Base-by-base conservation (phyloP, 2,888 invertebrate genomes). In the Eupeodes luniger region DNA sequence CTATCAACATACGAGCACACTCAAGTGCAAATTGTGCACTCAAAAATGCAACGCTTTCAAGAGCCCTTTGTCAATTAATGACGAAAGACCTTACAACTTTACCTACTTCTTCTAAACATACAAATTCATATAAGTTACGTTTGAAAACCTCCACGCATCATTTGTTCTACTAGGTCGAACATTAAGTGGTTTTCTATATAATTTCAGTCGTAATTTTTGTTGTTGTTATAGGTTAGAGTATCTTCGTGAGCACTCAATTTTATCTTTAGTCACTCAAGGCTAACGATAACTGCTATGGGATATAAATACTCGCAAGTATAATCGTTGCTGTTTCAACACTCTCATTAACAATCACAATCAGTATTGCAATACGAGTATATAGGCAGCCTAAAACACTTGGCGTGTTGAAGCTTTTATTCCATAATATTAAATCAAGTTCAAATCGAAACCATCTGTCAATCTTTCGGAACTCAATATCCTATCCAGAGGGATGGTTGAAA, bases 201-300 rank as follows among this genome's bases (percentile, higher is more conserved):
- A 19, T 77, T n/a, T 40, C 36, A 16, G 53, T 44, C 44, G 49
- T 61, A 34, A 64, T 53, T 27, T 16, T 59, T 47, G 27, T 51
- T 66, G 47, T 57, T 57, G 59, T 47, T 47, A 4, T 55, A 40
- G 49, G 40, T 19, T 64, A 47, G 69, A 82, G 82, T 78, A 79
- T 62, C 69, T 86, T 78, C 86, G 75, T 82, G 82, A 36, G 69
- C 59, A 86, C 74, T 82, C 70, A 75, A 66, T 82, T 66, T 79
- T 82, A 86, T 82, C 70, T 82, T 40, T 72, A 74, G 51, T 70
- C 57, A 78, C 74, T 74, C 75, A 44, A 19, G 77, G 57, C 47
- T 47, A n/a, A 59, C 82, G 51, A 75, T 70, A 86, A 53, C 82
- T 69, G 59, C 75, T 5, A 40, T 40, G 40, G 40, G 62, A 86